Base-by-base conservation (phyloP, 2,888 invertebrate species). In the Chrysotoxum bicinctum region DNA sequence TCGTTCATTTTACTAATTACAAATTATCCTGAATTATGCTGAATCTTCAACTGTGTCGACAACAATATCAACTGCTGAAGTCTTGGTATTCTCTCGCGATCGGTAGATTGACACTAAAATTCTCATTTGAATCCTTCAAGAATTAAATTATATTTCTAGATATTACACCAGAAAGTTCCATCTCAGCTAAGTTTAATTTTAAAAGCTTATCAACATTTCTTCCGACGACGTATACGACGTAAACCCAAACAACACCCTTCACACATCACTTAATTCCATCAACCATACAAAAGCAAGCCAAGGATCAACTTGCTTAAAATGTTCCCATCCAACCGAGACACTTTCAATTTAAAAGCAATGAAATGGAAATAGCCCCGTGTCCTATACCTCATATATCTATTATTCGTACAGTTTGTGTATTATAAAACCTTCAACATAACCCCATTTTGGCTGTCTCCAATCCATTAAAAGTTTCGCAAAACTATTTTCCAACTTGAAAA, bases 381-480 rank as follows among this genome's bases (percentile, higher is more conserved):
- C n/a, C n/a, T 10, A 4, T 30, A 30, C 30, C 54, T 16, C 30
- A 16, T 43, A 16, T 43, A n/a, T 30, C 16, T n/a, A 10, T 54
- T 30, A 54, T 30, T 30, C n/a, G 16, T 19, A 19, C 10, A 48
- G n/a, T 48, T 21, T 32, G 35, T 56, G 12, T 35, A 19, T n/a
- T 16, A 54, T 19, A 9, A 21, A 52, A 52, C 16, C 58, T 40
- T 56, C 66, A 72, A 76, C 72, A 62, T 45, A 45, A 64, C 43
- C 64, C 9, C 64, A 32, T 64, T 73, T 77, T 23, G 30, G 52
- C 52, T 58, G 72, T 45, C 54, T 45, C 50, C 74, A 79, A 73
- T 77, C 85, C 76, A 81, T 77, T 74, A 85, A 85, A 77, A 68
- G 76, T 77, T 76, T 77, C 56, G 56, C 76, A 76, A 73, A 82